Evolutionary conservation across 2,113 vertebrate species (phyloP), one percentile per base, ranked within the genome.

Genomic region (Gyps fulvus): DNA sequence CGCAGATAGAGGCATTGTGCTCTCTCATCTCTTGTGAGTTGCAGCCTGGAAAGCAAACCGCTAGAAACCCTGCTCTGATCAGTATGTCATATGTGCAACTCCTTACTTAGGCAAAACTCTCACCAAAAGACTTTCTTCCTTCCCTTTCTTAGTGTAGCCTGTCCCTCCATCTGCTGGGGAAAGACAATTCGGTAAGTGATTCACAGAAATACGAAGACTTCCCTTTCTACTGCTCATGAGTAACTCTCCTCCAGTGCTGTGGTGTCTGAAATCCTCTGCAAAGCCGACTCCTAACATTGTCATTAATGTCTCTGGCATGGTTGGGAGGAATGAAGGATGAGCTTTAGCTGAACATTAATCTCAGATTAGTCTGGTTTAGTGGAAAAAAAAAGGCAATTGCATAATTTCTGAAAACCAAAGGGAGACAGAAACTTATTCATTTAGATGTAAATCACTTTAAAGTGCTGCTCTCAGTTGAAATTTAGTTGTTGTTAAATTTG

Each of bases 361-460:
- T 91, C 77, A 89, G 93, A 93, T 89, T 90, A 94, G 66, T 92
- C 83, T 89, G 57, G 70, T 95, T 93, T 93, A 93, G 77, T 61
- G 5, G 14, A 81, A 67, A 81, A 43, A 36, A 81, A 90, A 73
- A 66, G 14, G 31, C 84, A 91, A 76, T 89, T 95, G 63, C 93
- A 87, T 92, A 92, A 94, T 96, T 96, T 95, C 62, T 80, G 97
- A 90, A 95, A 96, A 95, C 47, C 38, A 83, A 66, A 94, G 43
- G 31, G 80, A 94, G 72, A 81, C 67, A 86, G 62, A 87, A 95
- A 65, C 58, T 57, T 62, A 83, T 95, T 95, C 31, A 88, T 96
- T 79, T 93, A 92, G 87, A 72, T 72, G 32, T 95, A 97, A 98
- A 97, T 97, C 94, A 94, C 90, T 97, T 97, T 93, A 95, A 97